These are phyloP conservation scores for Stigmatopora nigra DNA, from an alignment of 2,113 vertebrate species.

Conservation along the genomic window DNA sequence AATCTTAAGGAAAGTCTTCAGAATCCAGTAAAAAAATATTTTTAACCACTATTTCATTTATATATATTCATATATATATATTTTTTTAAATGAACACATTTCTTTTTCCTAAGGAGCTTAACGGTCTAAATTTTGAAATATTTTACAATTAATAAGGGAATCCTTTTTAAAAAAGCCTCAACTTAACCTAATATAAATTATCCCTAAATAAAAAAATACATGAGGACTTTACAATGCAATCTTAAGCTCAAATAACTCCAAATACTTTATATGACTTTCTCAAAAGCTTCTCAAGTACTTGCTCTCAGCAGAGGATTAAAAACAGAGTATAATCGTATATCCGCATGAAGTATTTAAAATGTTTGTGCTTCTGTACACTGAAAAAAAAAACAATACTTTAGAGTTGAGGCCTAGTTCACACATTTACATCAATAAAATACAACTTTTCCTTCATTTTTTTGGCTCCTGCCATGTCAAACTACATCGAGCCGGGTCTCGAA, in stretches of 20 bases:
- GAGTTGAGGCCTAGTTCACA: not conserved
- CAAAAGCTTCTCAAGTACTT: not conserved
- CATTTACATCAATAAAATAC: constrained; percentile 19
- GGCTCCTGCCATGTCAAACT: constrained; percentile 18
- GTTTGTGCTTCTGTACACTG: not conserved
- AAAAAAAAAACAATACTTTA: constrained; percentile 6
- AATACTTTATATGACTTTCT: not conserved
- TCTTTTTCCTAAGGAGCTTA: not conserved
- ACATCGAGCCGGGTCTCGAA: constrained; percentile 51
- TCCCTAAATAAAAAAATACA: not conserved
- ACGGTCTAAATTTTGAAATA: not conserved
- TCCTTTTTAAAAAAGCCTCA: too few relatives aligned
- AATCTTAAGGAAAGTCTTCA: too few relatives aligned
- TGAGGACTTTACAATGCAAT: not conserved
- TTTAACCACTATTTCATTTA: too few relatives aligned
- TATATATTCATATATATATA: too few relatives aligned
- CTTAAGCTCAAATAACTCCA: not conserved
- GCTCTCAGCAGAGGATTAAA: not conserved
- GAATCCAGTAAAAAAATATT: too few relatives aligned
- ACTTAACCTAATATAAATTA: not conserved
- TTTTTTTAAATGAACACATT: too few relatives aligned
- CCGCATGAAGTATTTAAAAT: not conserved
- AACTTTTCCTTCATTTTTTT: constrained; percentile 10
- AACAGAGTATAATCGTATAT: not conserved
- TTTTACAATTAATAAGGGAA: too few relatives aligned